Evolutionary conservation across 2,797 vertebrate species (phyloP).

Genomic region (Tokudaia muenninki): DNA sequence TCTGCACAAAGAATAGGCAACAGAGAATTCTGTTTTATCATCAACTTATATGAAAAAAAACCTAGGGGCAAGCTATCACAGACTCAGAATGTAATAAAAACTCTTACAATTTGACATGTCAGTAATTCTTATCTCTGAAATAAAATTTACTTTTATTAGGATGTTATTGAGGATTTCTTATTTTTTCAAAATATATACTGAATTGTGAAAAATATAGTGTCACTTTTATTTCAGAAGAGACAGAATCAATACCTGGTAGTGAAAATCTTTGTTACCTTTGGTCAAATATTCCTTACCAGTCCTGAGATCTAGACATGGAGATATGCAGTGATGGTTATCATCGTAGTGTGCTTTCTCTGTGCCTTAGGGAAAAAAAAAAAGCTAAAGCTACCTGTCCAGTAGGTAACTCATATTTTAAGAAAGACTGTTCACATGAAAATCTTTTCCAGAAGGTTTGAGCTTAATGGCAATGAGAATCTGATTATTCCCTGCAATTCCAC

Average conservation of each 20-base stretch:
- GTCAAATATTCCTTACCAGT: not conserved
- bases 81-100: constrained; percentile 64
- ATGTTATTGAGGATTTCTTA: constrained; percentile 30
- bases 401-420: constrained; percentile 14
- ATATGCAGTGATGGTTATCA: not conserved
- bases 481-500: not conserved
- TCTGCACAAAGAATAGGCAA: constrained; percentile 2
- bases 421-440: not conserved
- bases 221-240: not conserved
- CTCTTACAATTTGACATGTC: constrained; percentile 28
- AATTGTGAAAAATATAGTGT: not conserved
- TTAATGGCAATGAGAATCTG: not conserved
- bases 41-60: constrained; percentile 58
- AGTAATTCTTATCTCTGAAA: constrained; percentile 52
- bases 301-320: not conserved
- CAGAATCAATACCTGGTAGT: not conserved
- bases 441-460: not conserved
- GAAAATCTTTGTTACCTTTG: not conserved
- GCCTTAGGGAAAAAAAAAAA: not conserved
- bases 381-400: constrained; percentile 3
- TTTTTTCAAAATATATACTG: constrained; percentile 26
- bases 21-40: constrained; percentile 48
- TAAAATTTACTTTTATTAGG: constrained; percentile 30
- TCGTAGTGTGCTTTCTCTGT: not conserved
- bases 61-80: not conserved